These are phyloP conservation scores for Mionectes macconnelli DNA, from an alignment of 2,113 vertebrate genomes.

Conservation along the genomic window DNA sequence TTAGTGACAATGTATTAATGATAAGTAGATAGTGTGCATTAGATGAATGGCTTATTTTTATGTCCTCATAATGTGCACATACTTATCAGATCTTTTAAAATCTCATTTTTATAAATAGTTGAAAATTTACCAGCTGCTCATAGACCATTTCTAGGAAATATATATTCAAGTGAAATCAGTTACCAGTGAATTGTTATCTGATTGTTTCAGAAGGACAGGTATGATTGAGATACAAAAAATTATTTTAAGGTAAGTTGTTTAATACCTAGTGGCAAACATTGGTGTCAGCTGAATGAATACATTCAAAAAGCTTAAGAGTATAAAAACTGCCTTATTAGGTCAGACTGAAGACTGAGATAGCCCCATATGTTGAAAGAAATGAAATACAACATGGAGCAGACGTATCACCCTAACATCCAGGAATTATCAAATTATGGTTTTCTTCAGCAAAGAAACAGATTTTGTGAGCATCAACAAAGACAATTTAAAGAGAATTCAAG, in stretches of 20 bases:
- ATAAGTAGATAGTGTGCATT: background rate
- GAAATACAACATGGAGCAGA: background rate
- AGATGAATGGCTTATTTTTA: background rate
- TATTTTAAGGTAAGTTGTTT: background rate
- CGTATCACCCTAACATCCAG: background rate
- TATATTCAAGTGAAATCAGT: background rate
- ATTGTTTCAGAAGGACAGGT: background rate
- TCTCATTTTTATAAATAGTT: background rate
- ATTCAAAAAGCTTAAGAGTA: background rate
- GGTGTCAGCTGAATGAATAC: background rate
- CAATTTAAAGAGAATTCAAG: background rate
- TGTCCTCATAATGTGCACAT: background rate
- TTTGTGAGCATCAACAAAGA: background rate
- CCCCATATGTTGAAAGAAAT: background rate
- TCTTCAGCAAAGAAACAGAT: background rate
- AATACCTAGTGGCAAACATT: background rate
- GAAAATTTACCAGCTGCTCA: background rate
- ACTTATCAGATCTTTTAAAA: background rate
- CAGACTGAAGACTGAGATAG: background rate
- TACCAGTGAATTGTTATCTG: background rate
- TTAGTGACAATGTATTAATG: background rate
- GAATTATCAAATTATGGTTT: background rate
- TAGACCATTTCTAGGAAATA: background rate
- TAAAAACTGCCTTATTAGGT: background rate
- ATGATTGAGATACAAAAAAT: background rate